Conservation (phyloP, 1,140 invertebrate species). For the Pachyrhynchus sulphureomaculatus region DNA sequence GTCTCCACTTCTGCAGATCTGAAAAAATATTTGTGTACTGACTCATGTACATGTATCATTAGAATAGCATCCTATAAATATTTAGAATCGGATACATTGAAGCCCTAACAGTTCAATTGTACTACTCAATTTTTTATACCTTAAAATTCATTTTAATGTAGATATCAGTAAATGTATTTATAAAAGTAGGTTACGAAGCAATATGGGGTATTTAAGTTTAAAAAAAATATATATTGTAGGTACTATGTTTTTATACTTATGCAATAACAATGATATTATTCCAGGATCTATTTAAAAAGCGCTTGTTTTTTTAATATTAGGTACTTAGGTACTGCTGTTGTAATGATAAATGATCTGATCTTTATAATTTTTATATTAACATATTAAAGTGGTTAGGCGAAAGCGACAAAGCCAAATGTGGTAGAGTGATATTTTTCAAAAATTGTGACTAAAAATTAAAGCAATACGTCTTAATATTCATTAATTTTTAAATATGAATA, state of each 20-base stretch:
- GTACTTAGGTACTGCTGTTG: constrained; percentile 47
- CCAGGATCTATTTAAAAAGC: background rate
- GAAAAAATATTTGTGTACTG: constrained; percentile 9
- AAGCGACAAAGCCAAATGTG: constrained; percentile 44
- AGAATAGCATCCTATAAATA: constrained; percentile 45
- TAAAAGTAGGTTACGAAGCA: no score
- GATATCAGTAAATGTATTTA: constrained; percentile 8
- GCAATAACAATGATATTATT: background rate
- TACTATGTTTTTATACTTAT: background rate
- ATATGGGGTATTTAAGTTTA: no score
- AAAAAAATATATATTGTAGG: no score
- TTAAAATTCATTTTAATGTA: background rate
- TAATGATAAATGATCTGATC: constrained; percentile 49
- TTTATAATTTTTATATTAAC: constrained; percentile 28
- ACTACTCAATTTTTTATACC: background rate
- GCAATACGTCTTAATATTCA: constrained; percentile 66
- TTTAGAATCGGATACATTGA: background rate
- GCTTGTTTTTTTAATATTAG: background rate
- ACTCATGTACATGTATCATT: constrained; percentile 47
- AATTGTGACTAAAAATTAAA: constrained; percentile 63
- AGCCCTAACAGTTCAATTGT: constrained; percentile 14
- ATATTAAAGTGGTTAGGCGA: constrained; percentile 11
- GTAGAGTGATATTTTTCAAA: constrained; percentile 63
- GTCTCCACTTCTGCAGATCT: constrained; percentile 33
- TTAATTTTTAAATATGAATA: constrained; percentile 42